A percentile compares a stretch with the other conserved stretches of the same genome.
Conservation (phyloP, 2,888 invertebrate species). For the Julus scandinavius region DNA sequence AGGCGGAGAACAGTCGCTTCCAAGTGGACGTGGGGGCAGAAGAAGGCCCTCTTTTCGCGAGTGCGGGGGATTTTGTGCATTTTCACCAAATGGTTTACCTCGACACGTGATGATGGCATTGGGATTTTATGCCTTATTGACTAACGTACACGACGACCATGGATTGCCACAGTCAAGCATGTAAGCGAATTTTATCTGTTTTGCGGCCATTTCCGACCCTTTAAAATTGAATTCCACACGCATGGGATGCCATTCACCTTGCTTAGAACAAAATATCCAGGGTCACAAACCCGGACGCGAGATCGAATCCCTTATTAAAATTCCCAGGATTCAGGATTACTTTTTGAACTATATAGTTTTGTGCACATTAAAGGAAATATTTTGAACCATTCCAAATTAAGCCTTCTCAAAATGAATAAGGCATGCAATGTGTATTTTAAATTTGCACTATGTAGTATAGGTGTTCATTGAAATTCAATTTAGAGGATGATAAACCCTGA, state of each 20-base stretch:
- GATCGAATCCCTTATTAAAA: not conserved
- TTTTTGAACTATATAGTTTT: too few species aligned
- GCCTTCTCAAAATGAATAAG: too few species aligned
- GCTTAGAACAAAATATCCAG: not conserved
- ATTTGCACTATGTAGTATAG: too few species aligned
- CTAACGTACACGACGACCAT: not conserved
- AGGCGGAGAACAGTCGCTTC: not conserved
- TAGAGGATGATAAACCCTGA: too few species aligned
- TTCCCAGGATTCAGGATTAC: too few species aligned
- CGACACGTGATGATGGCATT: not conserved
- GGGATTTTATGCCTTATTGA: not conserved
- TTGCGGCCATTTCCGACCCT: not conserved
- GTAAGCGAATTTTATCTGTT: not conserved
- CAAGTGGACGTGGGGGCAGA: not conserved
- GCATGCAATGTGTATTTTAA: too few species aligned
- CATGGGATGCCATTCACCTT: not conserved
- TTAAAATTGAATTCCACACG: not conserved
- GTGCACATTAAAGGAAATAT: too few species aligned
- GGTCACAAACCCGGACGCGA: conserved; percentile 25
- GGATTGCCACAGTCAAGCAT: conserved; percentile 8
- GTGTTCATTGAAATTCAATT: too few species aligned
- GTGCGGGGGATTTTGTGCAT: not conserved
- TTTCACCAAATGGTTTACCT: not conserved
- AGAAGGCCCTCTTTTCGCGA: not conserved
- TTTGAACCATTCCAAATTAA: too few species aligned